These are phyloP conservation scores for Cephus sareptanus DNA, from an alignment of 2,888 invertebrate species.

Conservation along the genomic window DNA sequence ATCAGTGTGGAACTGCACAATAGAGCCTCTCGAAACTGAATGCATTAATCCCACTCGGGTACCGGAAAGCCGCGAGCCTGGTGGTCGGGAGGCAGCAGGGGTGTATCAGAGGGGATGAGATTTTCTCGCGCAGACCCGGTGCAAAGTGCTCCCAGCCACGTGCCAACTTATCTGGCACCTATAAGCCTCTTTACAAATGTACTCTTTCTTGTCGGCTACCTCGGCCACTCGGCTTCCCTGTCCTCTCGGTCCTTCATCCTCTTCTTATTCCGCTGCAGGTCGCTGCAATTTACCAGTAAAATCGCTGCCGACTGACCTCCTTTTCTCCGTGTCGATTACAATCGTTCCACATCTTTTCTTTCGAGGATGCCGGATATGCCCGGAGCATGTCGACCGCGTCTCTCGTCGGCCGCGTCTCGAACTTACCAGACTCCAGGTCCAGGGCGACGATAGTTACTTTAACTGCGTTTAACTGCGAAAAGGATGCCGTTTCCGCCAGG, in stretches of 20 bases:
- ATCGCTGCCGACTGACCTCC: not conserved
- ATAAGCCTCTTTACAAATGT: constrained; percentile 38
- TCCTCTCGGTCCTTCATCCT: not conserved
- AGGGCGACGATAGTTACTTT: not conserved
- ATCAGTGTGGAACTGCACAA: constrained; percentile 26
- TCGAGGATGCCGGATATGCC: not conserved
- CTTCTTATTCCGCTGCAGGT: not conserved
- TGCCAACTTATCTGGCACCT: constrained; percentile 37
- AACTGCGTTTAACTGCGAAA: not conserved
- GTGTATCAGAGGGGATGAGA: constrained; percentile 12
- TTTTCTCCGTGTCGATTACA: constrained; percentile 3
- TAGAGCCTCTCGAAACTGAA: constrained; percentile 31
- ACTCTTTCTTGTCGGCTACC: constrained; percentile 14
- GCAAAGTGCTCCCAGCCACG: constrained; percentile 16
- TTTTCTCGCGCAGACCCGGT: constrained; percentile 29
- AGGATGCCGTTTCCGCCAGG: not conserved
- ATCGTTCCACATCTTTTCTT: not conserved
- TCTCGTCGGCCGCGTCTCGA: not conserved
- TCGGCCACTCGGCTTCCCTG: not conserved
- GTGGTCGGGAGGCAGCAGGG: not conserved
- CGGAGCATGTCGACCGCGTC: not conserved
- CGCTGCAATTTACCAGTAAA: not conserved
- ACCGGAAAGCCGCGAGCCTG: not conserved
- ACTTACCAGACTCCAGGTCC: not conserved
- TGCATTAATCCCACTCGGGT: constrained; percentile 19